Evolutionary conservation across 2,113 vertebrate genomes (phyloP).

Genomic region (Ammodytes marinus): DNA sequence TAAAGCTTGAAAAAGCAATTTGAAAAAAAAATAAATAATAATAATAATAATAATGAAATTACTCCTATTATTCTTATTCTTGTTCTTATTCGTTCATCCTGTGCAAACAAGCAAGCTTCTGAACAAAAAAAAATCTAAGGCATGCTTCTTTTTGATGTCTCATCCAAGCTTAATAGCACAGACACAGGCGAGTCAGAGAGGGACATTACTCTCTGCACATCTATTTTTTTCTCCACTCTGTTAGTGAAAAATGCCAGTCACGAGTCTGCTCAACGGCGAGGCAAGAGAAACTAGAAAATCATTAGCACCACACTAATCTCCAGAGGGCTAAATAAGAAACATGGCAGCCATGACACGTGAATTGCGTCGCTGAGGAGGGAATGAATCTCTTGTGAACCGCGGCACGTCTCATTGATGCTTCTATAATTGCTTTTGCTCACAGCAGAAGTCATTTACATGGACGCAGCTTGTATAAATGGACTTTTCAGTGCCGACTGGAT

Average conservation of each 20-base stretch:
- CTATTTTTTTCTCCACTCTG: slow-evolving; percentile 10
- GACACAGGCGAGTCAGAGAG: neutral
- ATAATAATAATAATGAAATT: too few relatives aligned
- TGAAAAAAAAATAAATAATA: too few relatives aligned
- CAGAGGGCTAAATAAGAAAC: slow-evolving; percentile 57
- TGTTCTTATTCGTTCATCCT: too few relatives aligned
- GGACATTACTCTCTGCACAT: neutral
- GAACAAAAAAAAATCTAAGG: neutral
- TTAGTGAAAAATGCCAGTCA: slow-evolving; percentile 38
- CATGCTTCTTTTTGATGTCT: neutral
- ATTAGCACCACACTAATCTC: slow-evolving; percentile 61
- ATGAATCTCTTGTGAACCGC: slow-evolving; percentile 41
- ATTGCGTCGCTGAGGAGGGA: slow-evolving; percentile 23
- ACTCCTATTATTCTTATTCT: too few relatives aligned
- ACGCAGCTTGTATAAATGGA: slow-evolving; percentile 13
- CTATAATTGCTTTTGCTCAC: slow-evolving; percentile 28
- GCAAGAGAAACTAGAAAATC: slow-evolving; percentile 56
- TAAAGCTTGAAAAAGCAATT: too few relatives aligned
- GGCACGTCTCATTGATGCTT: slow-evolving; percentile 48
- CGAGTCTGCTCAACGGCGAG: slow-evolving; percentile 1
- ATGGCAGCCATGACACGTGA: slow-evolving; percentile 55
- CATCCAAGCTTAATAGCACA: neutral
- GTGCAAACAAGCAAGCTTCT: neutral
- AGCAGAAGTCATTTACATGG: slow-evolving; percentile 23
- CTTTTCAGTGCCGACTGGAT: neutral